phyloP scores from a whole-genome alignment of 1,140 invertebrate species.

The Lucilia cuprina region DNA sequence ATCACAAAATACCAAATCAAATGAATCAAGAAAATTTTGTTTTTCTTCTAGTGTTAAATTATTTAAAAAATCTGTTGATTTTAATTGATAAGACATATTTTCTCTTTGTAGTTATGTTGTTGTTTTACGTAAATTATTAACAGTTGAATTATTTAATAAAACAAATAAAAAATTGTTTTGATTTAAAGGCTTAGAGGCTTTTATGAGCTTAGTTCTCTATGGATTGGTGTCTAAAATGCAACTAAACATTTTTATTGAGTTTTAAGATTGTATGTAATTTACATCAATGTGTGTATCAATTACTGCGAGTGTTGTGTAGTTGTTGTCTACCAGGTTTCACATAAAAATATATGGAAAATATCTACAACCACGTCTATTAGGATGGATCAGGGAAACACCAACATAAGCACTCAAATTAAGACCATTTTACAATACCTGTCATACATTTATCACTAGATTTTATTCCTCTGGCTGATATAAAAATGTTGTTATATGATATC shows the following conservation, averaged over 20 bases:
- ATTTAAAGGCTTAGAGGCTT: neutral
- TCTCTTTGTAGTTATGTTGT: neutral
- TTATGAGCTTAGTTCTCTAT: neutral
- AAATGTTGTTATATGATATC: neutral
- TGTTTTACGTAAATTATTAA: neutral
- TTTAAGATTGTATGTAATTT: neutral
- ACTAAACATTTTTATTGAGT: neutral
- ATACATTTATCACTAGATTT: too few relatives aligned
- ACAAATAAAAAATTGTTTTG: too few relatives aligned
- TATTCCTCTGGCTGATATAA: too few relatives aligned
- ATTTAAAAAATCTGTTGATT: slow-evolving; percentile 40
- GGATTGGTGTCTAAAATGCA: neutral
- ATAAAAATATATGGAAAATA: too few relatives aligned
- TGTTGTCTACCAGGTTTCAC: neutral
- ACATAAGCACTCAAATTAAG: too few relatives aligned
- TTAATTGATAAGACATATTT: neutral
- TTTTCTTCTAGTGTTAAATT: slow-evolving; percentile 47
- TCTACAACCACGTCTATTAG: too few relatives aligned
- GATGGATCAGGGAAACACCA: too few relatives aligned
- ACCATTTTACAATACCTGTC: too few relatives aligned
- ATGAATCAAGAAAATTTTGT: slow-evolving; percentile 60
- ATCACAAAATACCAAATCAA: slow-evolving; percentile 63
- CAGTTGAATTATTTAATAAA: neutral
- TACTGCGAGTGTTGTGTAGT: neutral
- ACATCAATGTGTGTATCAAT: neutral